Evolutionary conservation across 2,888 invertebrate genomes (phyloP).

Genomic region (Hanleya hanleyi): DNA sequence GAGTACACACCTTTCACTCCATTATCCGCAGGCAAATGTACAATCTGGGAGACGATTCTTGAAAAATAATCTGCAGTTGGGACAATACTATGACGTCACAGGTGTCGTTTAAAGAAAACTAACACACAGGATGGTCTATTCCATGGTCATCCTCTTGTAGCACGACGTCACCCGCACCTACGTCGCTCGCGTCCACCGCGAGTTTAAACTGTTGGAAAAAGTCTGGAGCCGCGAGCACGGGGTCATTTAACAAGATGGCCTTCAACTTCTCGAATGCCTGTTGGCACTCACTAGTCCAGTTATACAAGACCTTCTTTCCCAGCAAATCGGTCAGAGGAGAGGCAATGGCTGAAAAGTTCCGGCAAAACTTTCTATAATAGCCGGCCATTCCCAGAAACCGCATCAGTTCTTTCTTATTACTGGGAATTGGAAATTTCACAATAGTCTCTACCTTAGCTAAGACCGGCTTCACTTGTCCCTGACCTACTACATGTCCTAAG

Average conservation of each 20-base stretch:
- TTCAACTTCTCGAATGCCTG: conserved; percentile 58
- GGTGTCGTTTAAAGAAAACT: no score
- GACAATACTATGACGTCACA: no score
- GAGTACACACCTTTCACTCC: no score
- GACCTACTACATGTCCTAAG: conserved; percentile 40
- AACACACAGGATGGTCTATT: conserved; percentile 38
- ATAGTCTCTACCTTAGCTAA: no score
- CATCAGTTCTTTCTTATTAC: no score
- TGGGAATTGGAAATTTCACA: conserved; percentile 30
- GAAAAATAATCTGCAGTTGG: no score
- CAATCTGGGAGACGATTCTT: no score
- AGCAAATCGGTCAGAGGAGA: conserved; percentile 18
- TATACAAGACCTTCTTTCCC: no score
- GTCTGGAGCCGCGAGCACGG: no score
- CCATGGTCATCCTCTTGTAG: no score
- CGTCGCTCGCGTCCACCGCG: conserved; percentile 44
- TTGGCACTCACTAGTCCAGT: conserved; percentile 53
- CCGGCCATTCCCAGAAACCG: conserved; percentile 27
- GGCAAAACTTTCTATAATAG: conserved; percentile 30
- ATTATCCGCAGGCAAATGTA: no score
- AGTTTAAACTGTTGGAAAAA: conserved; percentile 38
- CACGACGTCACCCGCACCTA: conserved; percentile 43
- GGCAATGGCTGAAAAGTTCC: conserved; percentile 28
- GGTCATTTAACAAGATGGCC: conserved; percentile 18
- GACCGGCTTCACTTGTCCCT: no score